These are phyloP conservation scores for Himalopsyche kuldschensis DNA, from an alignment of 2,888 invertebrate genomes.

Conservation along the genomic window DNA sequence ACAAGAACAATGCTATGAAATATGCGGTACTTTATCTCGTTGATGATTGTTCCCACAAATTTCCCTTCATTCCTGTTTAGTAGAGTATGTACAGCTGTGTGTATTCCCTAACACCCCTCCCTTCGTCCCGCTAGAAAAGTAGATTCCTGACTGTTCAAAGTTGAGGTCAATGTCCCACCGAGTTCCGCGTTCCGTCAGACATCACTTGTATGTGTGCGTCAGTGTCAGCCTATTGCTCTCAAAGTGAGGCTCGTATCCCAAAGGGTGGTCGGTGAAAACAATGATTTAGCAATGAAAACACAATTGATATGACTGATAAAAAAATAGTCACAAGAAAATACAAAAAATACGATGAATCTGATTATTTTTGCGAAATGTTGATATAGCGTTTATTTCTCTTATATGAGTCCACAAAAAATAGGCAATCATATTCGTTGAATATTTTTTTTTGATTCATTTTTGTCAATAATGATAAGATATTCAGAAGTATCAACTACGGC, in stretches of 20 bases:
- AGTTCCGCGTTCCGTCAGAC: background rate
- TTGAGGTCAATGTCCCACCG: background rate
- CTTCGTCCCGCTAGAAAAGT: background rate
- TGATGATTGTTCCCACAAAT: background rate
- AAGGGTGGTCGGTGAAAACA: background rate
- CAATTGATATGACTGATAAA: too few species aligned
- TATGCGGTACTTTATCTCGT: background rate
- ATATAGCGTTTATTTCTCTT: too few species aligned
- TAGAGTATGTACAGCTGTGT: background rate
- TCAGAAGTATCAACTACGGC: too few species aligned
- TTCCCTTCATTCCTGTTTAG: background rate
- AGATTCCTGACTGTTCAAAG: background rate
- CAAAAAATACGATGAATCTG: too few species aligned
- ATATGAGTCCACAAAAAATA: too few species aligned
- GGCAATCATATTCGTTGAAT: too few species aligned
- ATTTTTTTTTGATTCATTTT: too few species aligned
- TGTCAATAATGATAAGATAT: too few species aligned
- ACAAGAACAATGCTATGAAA: background rate
- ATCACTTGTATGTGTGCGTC: background rate
- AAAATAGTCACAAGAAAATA: too few species aligned
- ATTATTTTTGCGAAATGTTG: too few species aligned
- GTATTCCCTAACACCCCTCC: background rate
- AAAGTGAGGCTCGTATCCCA: background rate
- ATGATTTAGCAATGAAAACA: too few species aligned
- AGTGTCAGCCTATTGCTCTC: background rate